phyloP scores from a whole-genome alignment of 92 coral and sea anemone genomes.

The Umimayanthus chanpuru region DNA sequence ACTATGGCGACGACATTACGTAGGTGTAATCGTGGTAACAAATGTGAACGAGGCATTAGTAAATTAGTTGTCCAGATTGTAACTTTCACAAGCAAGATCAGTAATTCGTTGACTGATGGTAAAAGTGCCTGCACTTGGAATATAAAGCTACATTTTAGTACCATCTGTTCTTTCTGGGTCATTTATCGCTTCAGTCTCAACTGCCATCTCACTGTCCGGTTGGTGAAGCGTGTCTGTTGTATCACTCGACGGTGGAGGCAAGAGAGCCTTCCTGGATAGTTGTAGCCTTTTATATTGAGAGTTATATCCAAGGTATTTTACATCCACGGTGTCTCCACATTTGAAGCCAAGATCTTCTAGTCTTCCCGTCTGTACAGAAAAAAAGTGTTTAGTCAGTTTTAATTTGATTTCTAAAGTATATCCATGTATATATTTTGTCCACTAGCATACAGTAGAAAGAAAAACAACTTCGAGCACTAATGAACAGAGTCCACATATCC shows the following conservation, averaged over 20 bases:
- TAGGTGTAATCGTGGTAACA: too few relatives aligned
- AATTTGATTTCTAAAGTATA: background rate
- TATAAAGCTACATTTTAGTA: background rate
- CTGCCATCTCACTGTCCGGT: background rate
- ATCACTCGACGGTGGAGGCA: constrained; percentile 55
- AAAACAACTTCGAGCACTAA: too few relatives aligned
- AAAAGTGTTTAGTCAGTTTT: background rate
- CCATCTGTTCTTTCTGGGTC: constrained; percentile 25
- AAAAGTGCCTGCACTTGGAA: background rate
- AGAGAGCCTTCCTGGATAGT: constrained; percentile 81
- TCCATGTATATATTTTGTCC: too few relatives aligned
- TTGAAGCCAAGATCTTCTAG: constrained; percentile 68
- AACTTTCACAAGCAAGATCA: background rate
- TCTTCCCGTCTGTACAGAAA: constrained; percentile 46
- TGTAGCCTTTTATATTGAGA: constrained; percentile 61
- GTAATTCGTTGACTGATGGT: background rate
- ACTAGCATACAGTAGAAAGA: too few relatives aligned
- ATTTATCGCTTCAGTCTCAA: background rate
- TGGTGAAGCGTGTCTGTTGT: background rate
- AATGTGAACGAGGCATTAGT: background rate
- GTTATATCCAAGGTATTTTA: constrained; percentile 86
- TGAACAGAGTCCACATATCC: too few relatives aligned
- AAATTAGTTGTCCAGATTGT: background rate
- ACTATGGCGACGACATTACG: too few relatives aligned
- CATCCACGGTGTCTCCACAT: constrained; percentile 72